Percentiles rank a stretch among this genome's conserved stretches.
Conservation (phyloP, 2,888 invertebrate species). For the Sinohyriopsis cumingii region DNA sequence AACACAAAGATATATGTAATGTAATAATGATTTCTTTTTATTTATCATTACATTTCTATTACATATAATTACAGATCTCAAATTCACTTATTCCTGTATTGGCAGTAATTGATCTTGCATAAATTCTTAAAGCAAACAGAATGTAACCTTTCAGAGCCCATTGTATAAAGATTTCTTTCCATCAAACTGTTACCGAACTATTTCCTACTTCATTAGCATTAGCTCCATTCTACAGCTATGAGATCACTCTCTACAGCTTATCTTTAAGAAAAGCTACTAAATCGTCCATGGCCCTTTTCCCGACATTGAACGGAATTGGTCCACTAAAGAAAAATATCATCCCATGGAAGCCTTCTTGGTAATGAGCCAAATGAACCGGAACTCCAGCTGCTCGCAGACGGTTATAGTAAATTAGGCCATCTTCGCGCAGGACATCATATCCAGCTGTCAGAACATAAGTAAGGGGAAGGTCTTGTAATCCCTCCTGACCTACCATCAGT, state of each 20-base stretch:
- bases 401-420: conserved; percentile 68
- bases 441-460: conserved; percentile 69
- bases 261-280: conserved; percentile 44
- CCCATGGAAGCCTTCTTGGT: conserved; percentile 55
- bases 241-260: conserved; percentile 22
- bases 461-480: conserved; percentile 57
- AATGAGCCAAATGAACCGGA: conserved; percentile 54
- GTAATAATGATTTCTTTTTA: no score
- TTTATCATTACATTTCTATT: no score
- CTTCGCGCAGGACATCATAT: conserved; percentile 71
- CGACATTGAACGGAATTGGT: conserved; percentile 50
- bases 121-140: no score
- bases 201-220: no score
- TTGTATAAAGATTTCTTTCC: no score
- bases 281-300: conserved; percentile 47
- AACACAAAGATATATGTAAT: no score
- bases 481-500: conserved; percentile 61
- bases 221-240: no score
- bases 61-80: no score
- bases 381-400: conserved; percentile 60
- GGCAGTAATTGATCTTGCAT: no score
- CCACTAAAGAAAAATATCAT: conserved; percentile 55
- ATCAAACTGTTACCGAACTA: no score
- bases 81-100: no score
- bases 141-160: no score